Conservation (phyloP, 2,113 vertebrate species). For the Danionella cerebrum region DNA sequence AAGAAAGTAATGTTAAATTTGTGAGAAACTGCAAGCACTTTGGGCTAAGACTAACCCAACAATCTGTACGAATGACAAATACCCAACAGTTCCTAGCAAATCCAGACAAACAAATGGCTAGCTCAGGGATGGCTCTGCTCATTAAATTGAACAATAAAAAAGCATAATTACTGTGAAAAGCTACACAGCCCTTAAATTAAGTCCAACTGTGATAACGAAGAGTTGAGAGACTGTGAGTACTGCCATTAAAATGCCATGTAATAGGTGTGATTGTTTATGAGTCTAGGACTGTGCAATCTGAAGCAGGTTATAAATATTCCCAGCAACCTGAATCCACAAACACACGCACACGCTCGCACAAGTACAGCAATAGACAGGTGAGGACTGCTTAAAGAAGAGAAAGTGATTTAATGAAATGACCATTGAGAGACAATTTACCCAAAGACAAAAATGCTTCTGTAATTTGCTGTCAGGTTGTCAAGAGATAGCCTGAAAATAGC, state of each 20-base stretch:
- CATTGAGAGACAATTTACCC: conserved; percentile 31
- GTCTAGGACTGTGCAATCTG: not conserved
- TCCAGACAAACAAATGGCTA: not conserved
- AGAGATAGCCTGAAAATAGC: conserved; percentile 24
- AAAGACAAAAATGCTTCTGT: conserved; percentile 18
- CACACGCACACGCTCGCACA: not conserved
- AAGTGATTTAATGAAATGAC: conserved; percentile 35
- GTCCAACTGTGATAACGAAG: not conserved
- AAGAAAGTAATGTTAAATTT: too few relatives aligned
- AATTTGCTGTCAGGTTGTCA: conserved; percentile 45
- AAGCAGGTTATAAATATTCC: not conserved
- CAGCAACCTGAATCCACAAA: not conserved
- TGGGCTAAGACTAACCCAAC: too few relatives aligned
- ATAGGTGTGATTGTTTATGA: not conserved
- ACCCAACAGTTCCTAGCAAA: too few relatives aligned
- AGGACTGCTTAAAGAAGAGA: conserved; percentile 5
- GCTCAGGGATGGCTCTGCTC: not conserved
- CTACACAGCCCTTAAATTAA: not conserved
- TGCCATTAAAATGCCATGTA: not conserved
- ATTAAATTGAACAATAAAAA: not conserved
- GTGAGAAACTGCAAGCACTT: too few relatives aligned
- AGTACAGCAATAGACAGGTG: conserved; percentile 3
- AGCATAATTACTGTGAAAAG: not conserved
- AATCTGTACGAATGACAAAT: too few relatives aligned
- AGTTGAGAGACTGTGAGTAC: not conserved